Base-by-base conservation (phyloP, 2,113 vertebrate genomes). In the Tupaia chinensis region DNA sequence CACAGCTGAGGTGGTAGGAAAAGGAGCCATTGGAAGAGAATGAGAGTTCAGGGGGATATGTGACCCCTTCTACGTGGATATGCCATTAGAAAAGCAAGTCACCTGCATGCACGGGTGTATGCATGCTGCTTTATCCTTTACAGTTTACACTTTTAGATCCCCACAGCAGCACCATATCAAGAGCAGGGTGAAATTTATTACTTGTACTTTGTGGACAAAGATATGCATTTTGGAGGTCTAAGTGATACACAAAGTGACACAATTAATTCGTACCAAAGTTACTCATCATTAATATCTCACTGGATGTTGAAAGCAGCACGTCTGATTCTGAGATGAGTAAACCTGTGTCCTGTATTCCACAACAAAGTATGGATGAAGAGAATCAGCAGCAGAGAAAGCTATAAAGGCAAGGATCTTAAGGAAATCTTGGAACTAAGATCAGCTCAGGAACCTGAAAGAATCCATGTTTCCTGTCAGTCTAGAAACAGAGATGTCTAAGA, bases 401-500 rank as follows among this genome's bases (percentile, higher is more conserved):
- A 22, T 2, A 27, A 84, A 74, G 25, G 32, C 10, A 60, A 56
- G 58, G 23, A 60, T n/a, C 70, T 86, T 72, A 74, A 95, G 63
- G 44, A 72, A 22, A 29, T 73, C 16, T 76, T 44, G 58, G 78
- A 74, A 58, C 8, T 53, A 58, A 83, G 27, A 34, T 90, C 34
- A 17, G 58, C 44, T 74, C 23, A 65, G 27, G 60, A 70, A 4
- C 22, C 60, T 16, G 0, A 60, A 92, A 87, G 60, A 79, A 44
- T 56, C 60, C 90, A n/a, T 14, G 77, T 17, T 80, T 77, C 60
- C 80, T 72, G 14, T 34, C 25, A 20, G n/a, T 60, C 53, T 95
- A 73, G 58, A 77, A 91, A 95, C 68, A 53, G 77, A 88, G 32
- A 77, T 92, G 25, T 34, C 27, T 66, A 63, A 76, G 66, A 60